Evolutionary conservation across 2,888 invertebrate genomes (phyloP), one percentile per base, ranked within the genome.

Genomic region (Spilarctia lutea): DNA sequence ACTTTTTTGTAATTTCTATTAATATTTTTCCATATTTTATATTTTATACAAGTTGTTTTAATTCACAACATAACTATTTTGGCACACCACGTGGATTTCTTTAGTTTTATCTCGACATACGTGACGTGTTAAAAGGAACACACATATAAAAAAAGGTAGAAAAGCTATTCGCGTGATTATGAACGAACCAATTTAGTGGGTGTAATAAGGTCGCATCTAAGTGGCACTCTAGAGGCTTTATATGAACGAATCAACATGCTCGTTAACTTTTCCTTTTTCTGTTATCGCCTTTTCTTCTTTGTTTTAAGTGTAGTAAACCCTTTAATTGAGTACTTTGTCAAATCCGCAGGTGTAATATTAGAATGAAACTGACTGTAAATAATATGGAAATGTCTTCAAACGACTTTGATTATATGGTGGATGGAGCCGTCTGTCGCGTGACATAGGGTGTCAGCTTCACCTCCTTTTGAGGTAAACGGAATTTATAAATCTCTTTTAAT

Each of bases 91-190:
- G 24, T 20, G 8, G 24, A 8, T 52, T 24, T 52, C 24, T 8
- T 56, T 11, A 52, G 24, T 52, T n/a, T 24, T 0, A 24, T 24
- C 24, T 10, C 8, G 3, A 52, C 8, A n/a, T 24, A n/a, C 52
- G 24, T n/a, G 10, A 56, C 52, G n/a, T n/a, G n/a, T 2, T 20
- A 10, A 10, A 56, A 0, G 3, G 24, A 10, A 56, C 10, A n/a
- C 52, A 56, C 11, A 2, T 10, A n/a, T 11, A 56, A 56, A 56
- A 56, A 10, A n/a, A 56, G 35, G 52, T 16, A 18, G 13, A 39
- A 68, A 6, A 68, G 13, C 2, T 68, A 68, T 48, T 68, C n/a
- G 35, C 56, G 35, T 56, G 68, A 69, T 69, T 56, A 35, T 33
- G 35, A 69, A 69, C 13, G 33, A 33, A 35, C 33, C 52, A 18